These are phyloP conservation scores for Tricholauxania praeusta DNA, from an alignment of 2,888 invertebrate genomes.

Conservation along the genomic window DNA sequence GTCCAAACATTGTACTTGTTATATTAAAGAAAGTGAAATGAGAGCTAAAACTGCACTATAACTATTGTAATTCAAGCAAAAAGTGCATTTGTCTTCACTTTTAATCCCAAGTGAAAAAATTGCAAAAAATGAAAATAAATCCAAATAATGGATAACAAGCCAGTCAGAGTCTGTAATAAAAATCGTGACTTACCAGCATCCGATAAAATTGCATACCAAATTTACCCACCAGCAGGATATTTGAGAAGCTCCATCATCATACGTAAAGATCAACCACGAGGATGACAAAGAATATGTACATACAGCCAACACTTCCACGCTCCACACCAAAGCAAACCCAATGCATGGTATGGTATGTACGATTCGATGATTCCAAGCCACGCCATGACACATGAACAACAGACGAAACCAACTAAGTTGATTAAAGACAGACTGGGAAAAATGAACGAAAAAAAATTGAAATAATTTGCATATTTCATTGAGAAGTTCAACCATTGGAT, in stretches of 20 bases:
- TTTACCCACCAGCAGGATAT: conserved; percentile 66
- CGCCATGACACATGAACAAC: background rate
- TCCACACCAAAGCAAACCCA: conserved; percentile 8
- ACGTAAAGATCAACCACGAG: conserved; percentile 5
- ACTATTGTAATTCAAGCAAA: too few species aligned
- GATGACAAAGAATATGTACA: background rate
- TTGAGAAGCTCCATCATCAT: conserved; percentile 57
- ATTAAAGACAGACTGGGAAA: conserved; percentile 32
- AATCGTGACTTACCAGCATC: conserved; percentile 65
- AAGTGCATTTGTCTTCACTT: too few species aligned
- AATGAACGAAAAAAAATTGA: conserved; percentile 40
- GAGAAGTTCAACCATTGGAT: conserved; percentile 62
- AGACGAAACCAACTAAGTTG: conserved; percentile 20
- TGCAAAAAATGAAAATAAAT: conserved; percentile 35
- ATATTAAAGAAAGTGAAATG: too few species aligned
- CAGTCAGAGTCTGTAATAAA: conserved; percentile 36
- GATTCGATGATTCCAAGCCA: background rate
- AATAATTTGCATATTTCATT: conserved; percentile 65
- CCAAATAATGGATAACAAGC: background rate
- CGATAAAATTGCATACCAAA: conserved; percentile 60
- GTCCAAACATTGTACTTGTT: too few species aligned
- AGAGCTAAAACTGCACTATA: too few species aligned
- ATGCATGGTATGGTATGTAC: too few species aligned
- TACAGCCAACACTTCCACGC: background rate
- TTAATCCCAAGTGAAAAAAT: background rate